Conservation (phyloP, 2,113 vertebrate species). For the Sebastes fasciatus region DNA sequence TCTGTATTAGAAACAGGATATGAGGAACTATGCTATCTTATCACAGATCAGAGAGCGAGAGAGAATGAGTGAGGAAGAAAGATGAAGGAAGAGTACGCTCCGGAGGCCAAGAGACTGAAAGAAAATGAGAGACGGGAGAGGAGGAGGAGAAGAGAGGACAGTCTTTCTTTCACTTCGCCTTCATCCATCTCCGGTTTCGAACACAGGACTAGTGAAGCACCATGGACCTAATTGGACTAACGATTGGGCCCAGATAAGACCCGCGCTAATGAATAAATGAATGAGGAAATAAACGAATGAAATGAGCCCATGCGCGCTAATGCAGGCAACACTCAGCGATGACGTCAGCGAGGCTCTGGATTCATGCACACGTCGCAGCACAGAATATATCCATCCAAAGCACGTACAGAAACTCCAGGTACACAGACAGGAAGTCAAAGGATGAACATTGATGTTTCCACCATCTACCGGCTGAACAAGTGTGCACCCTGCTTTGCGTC, state of each 20-base stretch:
- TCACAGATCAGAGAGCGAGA: conserved; percentile 74
- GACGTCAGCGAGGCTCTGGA: conserved; percentile 18
- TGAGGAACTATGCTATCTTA: conserved; percentile 84
- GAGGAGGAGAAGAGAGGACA: conserved; percentile 35
- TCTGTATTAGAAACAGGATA: conserved; percentile 85
- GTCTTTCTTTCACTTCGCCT: conserved; percentile 57
- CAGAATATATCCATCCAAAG: background rate
- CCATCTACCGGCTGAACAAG: conserved; percentile 41
- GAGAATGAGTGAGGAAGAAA: conserved; percentile 72
- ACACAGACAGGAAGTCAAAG: conserved; percentile 40
- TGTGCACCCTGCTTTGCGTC: conserved; percentile 56
- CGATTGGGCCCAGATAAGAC: conserved; percentile 72
- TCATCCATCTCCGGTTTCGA: conserved; percentile 69
- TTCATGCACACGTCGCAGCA: conserved; percentile 18
- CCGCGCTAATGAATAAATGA: conserved; percentile 75
- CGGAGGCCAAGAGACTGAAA: conserved; percentile 54
- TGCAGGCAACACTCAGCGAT: conserved; percentile 32
- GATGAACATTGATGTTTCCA: conserved; percentile 35
- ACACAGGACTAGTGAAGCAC: conserved; percentile 53
- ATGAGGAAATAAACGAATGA: conserved; percentile 75
- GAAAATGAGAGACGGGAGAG: conserved; percentile 50
- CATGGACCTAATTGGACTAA: conserved; percentile 75
- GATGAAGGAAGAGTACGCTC: conserved; percentile 44
- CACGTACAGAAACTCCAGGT: conserved; percentile 9
- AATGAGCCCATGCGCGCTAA: conserved; percentile 45